phyloP scores from a whole-genome alignment of 2,888 invertebrate species.

The Acanthosepion pharaonis region DNA sequence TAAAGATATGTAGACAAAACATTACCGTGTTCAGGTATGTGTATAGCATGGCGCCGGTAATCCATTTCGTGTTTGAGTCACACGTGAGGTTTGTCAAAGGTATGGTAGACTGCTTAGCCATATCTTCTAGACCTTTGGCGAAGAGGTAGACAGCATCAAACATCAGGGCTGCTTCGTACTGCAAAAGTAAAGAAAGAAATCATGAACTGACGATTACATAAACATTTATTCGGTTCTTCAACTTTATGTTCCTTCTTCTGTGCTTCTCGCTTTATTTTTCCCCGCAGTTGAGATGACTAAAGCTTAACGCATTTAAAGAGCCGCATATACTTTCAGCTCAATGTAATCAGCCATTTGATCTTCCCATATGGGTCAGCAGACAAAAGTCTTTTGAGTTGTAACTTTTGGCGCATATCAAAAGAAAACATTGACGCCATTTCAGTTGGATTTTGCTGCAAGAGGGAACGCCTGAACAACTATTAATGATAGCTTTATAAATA shows the following conservation, averaged over 20 bases:
- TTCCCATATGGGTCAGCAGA: background rate
- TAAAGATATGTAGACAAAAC: background rate
- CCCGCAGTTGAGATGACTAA: background rate
- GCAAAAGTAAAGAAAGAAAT: constrained; percentile 56
- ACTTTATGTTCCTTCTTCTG: too few species aligned
- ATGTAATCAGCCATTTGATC: background rate
- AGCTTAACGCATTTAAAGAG: background rate
- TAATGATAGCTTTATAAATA: too few species aligned
- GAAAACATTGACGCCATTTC: background rate
- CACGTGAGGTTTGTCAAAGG: constrained; percentile 66
- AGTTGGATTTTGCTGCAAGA: background rate
- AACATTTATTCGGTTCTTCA: background rate
- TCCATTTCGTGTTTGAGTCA: constrained; percentile 84
- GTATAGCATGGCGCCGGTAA: constrained; percentile 94
- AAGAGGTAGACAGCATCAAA: constrained; percentile 96
- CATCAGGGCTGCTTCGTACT: constrained; percentile 97
- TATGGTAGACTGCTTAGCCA: constrained; percentile 60
- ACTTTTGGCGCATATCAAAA: background rate
- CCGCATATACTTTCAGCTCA: background rate
- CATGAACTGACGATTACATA: background rate
- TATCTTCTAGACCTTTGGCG: constrained; percentile 91
- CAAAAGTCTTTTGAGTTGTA: background rate
- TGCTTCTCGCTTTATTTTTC: too few species aligned
- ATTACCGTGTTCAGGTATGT: constrained; percentile 93
- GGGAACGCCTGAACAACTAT: too few species aligned